Evolutionary conservation across 2,888 invertebrate genomes (phyloP).

Genomic region (Caenorhabditis angaria): DNA sequence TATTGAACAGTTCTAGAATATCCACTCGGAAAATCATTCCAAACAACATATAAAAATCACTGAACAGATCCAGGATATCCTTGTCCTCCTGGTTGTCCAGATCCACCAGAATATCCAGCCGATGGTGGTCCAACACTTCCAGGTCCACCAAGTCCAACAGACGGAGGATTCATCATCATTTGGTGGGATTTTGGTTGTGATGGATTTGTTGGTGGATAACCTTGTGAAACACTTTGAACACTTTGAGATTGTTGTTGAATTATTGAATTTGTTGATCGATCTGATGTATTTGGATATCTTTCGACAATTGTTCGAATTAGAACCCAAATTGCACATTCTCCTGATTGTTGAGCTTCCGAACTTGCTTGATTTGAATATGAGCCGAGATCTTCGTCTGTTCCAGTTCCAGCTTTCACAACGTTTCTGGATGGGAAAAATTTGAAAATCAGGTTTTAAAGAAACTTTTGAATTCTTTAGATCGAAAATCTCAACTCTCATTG

Average conservation of each 20-base stretch:
- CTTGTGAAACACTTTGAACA: too few species aligned
- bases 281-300: background rate
- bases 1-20: too few species aligned
- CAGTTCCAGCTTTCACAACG: background rate
- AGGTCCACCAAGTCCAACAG: background rate
- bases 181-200: too few species aligned
- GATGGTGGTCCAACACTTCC: background rate
- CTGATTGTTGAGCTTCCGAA: background rate
- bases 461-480: too few species aligned
- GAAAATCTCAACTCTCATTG: too few species aligned
- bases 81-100: background rate
- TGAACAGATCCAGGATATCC: background rate
- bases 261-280: too few species aligned
- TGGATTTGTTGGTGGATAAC: too few species aligned
- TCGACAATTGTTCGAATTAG: background rate
- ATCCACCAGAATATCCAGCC: background rate
- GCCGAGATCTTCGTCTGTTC: background rate
- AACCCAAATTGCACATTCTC: background rate
- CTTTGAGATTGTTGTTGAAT: background rate
- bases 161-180: background rate
- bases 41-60: background rate
- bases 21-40: background rate
- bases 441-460: too few species aligned
- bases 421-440: background rate
- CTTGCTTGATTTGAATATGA: background rate